Evolutionary conservation across 2,797 vertebrate species (phyloP).

Genomic region (Hephaestus fuliginosus): DNA sequence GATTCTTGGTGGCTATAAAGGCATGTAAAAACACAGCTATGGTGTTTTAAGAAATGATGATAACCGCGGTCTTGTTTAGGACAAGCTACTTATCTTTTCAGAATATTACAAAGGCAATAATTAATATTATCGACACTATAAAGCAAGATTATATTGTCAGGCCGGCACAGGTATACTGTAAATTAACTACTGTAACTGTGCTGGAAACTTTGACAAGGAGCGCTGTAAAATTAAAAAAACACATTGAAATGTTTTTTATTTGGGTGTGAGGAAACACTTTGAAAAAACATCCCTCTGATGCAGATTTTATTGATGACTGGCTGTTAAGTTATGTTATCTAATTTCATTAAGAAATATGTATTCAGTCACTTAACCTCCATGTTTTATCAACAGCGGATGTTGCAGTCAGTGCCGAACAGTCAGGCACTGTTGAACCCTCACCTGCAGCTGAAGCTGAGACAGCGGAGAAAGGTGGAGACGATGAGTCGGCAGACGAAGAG

Average conservation of each 20-base stretch:
- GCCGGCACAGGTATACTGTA: background rate
- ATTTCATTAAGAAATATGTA: background rate
- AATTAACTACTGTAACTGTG: background rate
- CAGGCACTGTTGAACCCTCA: background rate
- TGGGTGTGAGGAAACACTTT: background rate
- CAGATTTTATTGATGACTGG: background rate
- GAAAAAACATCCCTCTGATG: background rate
- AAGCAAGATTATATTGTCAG: background rate
- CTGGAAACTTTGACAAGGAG: background rate
- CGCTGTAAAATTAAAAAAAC: background rate
- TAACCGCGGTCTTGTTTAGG: background rate
- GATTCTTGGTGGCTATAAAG: background rate
- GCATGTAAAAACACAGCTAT: background rate
- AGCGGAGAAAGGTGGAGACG: background rate
- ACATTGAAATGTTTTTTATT: background rate
- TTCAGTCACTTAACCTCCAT: background rate
- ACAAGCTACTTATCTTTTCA: background rate
- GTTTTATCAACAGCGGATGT: constrained; percentile 40
- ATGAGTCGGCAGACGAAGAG: constrained; percentile 47
- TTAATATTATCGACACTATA: background rate
- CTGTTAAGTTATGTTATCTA: background rate
- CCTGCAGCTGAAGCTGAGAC: constrained; percentile 8
- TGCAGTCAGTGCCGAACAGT: constrained; percentile 1
- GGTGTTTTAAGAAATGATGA: background rate
- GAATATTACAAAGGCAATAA: background rate